phyloP scores from a whole-genome alignment of 2,797 vertebrate genomes.

The Chaetodon trifasciatus region DNA sequence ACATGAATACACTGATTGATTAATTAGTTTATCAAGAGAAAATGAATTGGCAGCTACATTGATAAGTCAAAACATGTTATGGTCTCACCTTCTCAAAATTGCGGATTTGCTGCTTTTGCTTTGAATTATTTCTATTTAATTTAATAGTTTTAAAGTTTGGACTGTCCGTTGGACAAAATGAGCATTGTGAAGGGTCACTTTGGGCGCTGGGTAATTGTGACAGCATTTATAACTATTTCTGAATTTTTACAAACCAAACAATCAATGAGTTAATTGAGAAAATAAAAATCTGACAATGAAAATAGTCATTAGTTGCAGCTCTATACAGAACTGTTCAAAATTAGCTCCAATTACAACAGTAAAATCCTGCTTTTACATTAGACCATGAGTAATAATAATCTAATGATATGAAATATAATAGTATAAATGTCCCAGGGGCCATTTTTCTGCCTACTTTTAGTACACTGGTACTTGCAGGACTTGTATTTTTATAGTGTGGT shows the following conservation, averaged over 20 bases:
- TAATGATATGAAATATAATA: no score
- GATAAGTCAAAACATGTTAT: neutral
- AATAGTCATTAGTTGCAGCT: neutral
- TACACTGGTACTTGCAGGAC: no score
- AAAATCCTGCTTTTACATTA: neutral
- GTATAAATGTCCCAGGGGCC: no score
- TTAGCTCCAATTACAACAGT: neutral
- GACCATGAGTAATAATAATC: no score
- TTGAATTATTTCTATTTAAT: neutral
- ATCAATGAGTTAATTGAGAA: neutral
- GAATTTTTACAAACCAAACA: neutral
- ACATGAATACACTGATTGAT: neutral
- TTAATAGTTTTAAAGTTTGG: neutral
- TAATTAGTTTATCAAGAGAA: neutral
- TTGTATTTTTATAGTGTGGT: no score
- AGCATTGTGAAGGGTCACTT: neutral
- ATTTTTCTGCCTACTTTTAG: no score
- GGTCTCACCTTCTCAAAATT: neutral
- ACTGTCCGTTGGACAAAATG: neutral
- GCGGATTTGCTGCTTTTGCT: neutral
- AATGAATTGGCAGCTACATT: neutral
- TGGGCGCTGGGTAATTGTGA: no score
- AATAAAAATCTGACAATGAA: neutral
- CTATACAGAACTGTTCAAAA: no score
- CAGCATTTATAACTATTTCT: neutral